Percentiles rank a stretch among this genome's conserved stretches.
Conservation (phyloP, 2,113 vertebrate genomes). For the Chloebia gouldiae region DNA sequence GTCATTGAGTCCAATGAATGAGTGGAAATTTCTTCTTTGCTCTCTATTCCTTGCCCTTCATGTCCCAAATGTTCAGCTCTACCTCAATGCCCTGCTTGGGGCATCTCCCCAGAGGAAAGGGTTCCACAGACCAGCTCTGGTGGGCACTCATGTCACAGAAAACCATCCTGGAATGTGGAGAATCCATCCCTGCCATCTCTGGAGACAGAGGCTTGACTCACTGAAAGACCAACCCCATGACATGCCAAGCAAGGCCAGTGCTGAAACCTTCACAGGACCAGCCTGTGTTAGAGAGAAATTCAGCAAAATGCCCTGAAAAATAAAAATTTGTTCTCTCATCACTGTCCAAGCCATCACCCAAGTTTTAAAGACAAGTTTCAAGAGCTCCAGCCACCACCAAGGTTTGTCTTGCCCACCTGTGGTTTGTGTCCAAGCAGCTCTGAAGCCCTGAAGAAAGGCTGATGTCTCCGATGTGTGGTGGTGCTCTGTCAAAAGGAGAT, state of each 20-base stretch:
- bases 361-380: neutral
- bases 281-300: neutral
- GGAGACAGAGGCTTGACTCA: neutral
- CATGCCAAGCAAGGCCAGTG: neutral
- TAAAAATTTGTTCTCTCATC: neutral
- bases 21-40: neutral
- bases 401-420: neutral
- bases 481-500: neutral
- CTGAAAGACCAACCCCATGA: neutral
- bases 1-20: neutral
- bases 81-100: neutral
- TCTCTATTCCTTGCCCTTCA: neutral
- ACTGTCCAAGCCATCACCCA: neutral
- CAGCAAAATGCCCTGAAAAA: neutral
- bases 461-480: neutral
- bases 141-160: neutral
- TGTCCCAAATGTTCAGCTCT: neutral
- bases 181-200: neutral
- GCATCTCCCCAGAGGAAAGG: neutral
- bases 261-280: neutral
- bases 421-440: neutral
- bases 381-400: neutral
- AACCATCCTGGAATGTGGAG: fast-evolving
- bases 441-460: neutral
- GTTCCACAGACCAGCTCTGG: neutral